Conservation (phyloP, 2,797 vertebrate species). For the Syncerus caffer region DNA sequence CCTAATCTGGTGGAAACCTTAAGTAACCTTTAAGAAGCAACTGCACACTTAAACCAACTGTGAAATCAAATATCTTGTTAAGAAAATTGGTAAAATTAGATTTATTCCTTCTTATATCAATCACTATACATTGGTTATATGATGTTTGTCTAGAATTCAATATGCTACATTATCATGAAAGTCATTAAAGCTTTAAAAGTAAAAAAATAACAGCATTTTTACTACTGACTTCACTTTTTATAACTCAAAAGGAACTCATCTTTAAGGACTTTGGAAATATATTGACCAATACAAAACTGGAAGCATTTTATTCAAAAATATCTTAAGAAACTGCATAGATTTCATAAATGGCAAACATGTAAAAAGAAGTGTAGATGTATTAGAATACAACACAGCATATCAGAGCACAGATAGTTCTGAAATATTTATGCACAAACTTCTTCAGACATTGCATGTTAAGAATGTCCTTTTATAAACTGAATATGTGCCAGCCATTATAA, state of each 20-base stretch:
- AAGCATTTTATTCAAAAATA: not conserved
- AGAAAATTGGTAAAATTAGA: not conserved
- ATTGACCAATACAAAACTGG: not conserved
- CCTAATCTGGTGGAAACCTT: not conserved
- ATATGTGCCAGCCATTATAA: not conserved
- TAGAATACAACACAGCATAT: not conserved
- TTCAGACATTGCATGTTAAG: not conserved
- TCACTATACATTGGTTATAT: not conserved
- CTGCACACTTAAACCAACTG: not conserved
- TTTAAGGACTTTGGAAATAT: not conserved
- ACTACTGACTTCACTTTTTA: not conserved
- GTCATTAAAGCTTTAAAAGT: not conserved
- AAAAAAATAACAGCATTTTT: not conserved
- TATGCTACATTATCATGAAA: not conserved
- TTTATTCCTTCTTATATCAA: not conserved
- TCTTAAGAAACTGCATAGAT: not conserved
- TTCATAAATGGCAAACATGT: not conserved
- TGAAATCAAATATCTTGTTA: not conserved
- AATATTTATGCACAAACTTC: not conserved
- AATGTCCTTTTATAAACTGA: not conserved
- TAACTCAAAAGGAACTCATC: not conserved
- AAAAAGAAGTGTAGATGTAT: not conserved
- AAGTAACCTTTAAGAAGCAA: not conserved
- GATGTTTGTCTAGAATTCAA: not conserved
- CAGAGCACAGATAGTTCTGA: not conserved